Evolutionary conservation across 2,797 vertebrate genomes (phyloP), one percentile per base, ranked within the genome.

Genomic region (Etheostoma perlongum): DNA sequence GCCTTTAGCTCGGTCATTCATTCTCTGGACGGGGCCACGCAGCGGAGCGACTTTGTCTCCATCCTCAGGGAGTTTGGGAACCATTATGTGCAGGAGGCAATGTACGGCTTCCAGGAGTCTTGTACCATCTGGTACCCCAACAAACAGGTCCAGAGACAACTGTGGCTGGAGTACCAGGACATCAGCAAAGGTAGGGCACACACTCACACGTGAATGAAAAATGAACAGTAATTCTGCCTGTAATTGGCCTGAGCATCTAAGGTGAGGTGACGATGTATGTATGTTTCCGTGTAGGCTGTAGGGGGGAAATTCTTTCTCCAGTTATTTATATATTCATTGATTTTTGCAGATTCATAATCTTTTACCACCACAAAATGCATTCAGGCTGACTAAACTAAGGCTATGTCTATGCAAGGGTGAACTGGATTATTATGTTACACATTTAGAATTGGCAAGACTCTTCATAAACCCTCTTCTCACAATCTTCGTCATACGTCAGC

Each of bases 111-210:
- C 30, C 97, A 99, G 92, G 97, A 99, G 91, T 96, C 96, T 85
- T 99, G 98, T 67, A 97, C 96, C 87, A 99, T 99, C 93, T 99
- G 98, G 98, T 99, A 99, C 89, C 98, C 98, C 87, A 99, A 98
- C 89, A 98, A 96, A 72, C 98, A 98, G 93, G 97, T 99, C 77
- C 98, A 99, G 92, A 94, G 96, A 44, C 96, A 99, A 94, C 96
- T 99, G 89, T 99, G 98, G 98, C 90, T 99, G 64, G 98, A 99
- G 86, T 99, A 99, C 48, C 97, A 99, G 93, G 98, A 99, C 89
- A 99, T 99, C 83, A 99, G 97, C 93, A 99, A 99, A 98, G 98
- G 98, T 99, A 94, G 88, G 90, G 71, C 55, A 48, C 33, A 25
- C 25, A 33, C 48, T 6, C 21, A 8, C 30, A 61, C 21, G 11